Percentiles rank a stretch among this genome's conserved stretches.
These are phyloP conservation scores for Lepetodrilus schrolli DNA, from an alignment of 2,888 invertebrate species.

Conservation along the genomic window DNA sequence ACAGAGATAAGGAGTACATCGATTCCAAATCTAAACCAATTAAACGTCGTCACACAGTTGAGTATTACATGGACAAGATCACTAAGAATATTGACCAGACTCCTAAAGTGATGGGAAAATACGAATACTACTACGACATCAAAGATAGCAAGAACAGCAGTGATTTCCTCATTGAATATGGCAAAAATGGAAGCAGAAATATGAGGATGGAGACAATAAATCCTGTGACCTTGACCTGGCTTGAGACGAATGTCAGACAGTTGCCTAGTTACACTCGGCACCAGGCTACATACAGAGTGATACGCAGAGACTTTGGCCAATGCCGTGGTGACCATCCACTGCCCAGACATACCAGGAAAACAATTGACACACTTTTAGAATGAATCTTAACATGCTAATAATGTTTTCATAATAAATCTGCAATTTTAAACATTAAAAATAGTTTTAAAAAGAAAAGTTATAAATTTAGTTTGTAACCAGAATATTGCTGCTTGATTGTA, in stretches of 20 bases:
- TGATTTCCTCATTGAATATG: background rate
- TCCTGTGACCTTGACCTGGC: background rate
- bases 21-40: too few relatives aligned
- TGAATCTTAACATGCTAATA: too few relatives aligned
- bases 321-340: too few relatives aligned
- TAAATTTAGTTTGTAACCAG: too few relatives aligned
- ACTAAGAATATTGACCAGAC: background rate
- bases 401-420: too few relatives aligned
- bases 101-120: background rate
- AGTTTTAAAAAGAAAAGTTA: too few relatives aligned
- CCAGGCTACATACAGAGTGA: constrained; percentile 2
- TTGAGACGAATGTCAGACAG: background rate
- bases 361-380: background rate
- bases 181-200: background rate
- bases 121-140: background rate
- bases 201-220: background rate
- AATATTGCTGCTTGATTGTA: too few relatives aligned
- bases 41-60: background rate
- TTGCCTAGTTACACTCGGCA: background rate
- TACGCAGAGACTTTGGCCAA: background rate
- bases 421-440: too few relatives aligned
- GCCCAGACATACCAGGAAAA: background rate
- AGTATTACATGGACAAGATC: background rate
- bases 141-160: background rate
- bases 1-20: background rate